Evolutionary conservation across 2,888 invertebrate genomes (phyloP), one percentile per base, ranked within the genome.

Genomic region (Actias luna): DNA sequence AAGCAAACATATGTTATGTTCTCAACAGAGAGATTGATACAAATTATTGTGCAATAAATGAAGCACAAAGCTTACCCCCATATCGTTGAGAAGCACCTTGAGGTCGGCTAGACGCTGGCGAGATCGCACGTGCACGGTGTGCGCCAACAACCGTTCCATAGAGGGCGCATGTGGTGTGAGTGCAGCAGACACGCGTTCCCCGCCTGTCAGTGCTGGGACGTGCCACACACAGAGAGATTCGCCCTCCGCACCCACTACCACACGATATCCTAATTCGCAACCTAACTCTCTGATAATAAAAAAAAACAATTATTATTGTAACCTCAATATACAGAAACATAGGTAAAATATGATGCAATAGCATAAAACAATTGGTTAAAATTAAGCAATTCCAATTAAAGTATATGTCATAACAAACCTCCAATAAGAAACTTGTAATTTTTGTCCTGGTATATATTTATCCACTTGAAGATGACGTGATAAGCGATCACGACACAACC

Each of bases 381-480:
- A 42, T 8, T 7, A 1, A 36, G 36, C 36, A 42, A 42, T 42
- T 5, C 4, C 33, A 10, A 60, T 42, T 42, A 42, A 29, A 60
- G 22, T 5, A 50, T 29, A 31, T 8, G 31, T n/a, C 10, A 46
- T 29, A 42, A 69, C 74, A 77, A 65, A 95, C 96, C 97, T 96
- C 99, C 99, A 99, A 90, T 99, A 99, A 0, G 98, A 98, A n/a
- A 99, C 95, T 14, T 97, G 96, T 22, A 99, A 93, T 80, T 96
- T 96, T 74, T 96, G 96, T 22, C 99, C 99, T 0, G 98, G 96
- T 33, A 95, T 93, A 82, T 99, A 99, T 79, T 98, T 97, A 79
- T 98, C 98, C 5, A 98, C 97, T 76, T 96, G 96, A 64, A 98
- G 95, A 80, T 98, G 98, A 70, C 97, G 96, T 65, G 98, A 96